These are phyloP conservation scores for Lepisosteus oculatus DNA, from an alignment of 2,113 vertebrate species.

Conservation along the genomic window DNA sequence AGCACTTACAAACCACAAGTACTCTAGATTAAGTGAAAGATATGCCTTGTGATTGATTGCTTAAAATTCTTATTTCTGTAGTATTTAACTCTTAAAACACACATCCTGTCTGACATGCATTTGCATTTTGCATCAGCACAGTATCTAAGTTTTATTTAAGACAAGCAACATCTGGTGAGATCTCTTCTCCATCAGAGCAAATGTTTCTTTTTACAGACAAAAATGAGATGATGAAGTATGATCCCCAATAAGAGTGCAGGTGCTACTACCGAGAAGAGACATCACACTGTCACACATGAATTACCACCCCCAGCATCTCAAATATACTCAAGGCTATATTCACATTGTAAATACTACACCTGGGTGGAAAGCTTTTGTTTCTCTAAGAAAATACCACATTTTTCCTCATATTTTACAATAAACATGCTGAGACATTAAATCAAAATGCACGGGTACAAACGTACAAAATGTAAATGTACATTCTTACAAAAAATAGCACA, in stretches of 20 bases:
- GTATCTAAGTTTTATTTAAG: conserved; percentile 15
- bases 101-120: not conserved
- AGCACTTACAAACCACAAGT: too few relatives aligned
- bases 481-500: too few relatives aligned
- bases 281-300: not conserved
- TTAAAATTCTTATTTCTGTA: too few relatives aligned
- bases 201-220: conserved; percentile 20
- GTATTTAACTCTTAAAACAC: not conserved
- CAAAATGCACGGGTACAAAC: too few relatives aligned
- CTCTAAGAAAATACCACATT: too few relatives aligned
- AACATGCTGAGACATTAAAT: too few relatives aligned
- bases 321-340: not conserved
- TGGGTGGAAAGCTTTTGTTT: too few relatives aligned
- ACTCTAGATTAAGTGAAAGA: too few relatives aligned
- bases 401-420: too few relatives aligned
- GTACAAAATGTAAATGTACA: too few relatives aligned
- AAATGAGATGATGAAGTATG: conserved; percentile 1
- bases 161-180: conserved; percentile 26
- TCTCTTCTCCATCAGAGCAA: conserved; percentile 21
- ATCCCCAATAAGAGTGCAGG: conserved; percentile 13
- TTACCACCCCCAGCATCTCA: not conserved
- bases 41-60: too few relatives aligned
- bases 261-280: not conserved
- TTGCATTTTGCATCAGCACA: conserved; percentile 24
- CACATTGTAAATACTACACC: too few relatives aligned